Evolutionary conservation across 2,888 invertebrate genomes (phyloP), one percentile per base, ranked within the genome.

Genomic region (Pseudanteris insignis): DNA sequence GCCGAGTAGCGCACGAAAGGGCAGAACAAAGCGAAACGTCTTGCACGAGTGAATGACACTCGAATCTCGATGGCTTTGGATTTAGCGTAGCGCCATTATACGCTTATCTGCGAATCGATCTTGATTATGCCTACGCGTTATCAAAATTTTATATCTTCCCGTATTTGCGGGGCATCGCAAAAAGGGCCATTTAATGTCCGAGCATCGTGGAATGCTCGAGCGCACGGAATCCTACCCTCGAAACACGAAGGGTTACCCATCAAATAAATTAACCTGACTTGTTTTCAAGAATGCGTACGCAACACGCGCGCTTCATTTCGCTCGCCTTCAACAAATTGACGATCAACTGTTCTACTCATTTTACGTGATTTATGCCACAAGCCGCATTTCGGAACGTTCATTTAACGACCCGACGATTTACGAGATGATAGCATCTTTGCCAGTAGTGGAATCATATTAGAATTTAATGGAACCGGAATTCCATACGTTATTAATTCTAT

Each of bases 81-180:
- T 59, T 51, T 55, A 55, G 48, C 53, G 37, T 50, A 33, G 54
- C 34, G 33, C 41, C 43, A 55, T 58, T 61, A 51, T 29, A n/a
- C 3, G 57, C 50, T 58, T 63, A 62, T 62, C 64, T 18, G 38
- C 18, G 47, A 46, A 59, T 59, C 59, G 50, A 59, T 51, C 64
- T 62, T 62, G 64, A 64, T 64, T 58, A 59, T 59, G 46, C 50
- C 43, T 15, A 10, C 43, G 50, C n/a, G 58, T 55, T 64, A 64
- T 62, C 64, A 44, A 58, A 51, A 55, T 61, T 58, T 64, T 53
- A 57, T 61, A 61, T 64, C 64, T 62, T 26, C 34, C 36, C 57
- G 44, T 57, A 57, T 37, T 40, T n/a, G 50, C 43, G 46, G 58
- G 46, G 47, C 53, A 37, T 13, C 34, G 41, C 43, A 41, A 28